These are phyloP conservation scores for Ectobius pallidus DNA, from an alignment of 2,888 invertebrate genomes.

Conservation along the genomic window DNA sequence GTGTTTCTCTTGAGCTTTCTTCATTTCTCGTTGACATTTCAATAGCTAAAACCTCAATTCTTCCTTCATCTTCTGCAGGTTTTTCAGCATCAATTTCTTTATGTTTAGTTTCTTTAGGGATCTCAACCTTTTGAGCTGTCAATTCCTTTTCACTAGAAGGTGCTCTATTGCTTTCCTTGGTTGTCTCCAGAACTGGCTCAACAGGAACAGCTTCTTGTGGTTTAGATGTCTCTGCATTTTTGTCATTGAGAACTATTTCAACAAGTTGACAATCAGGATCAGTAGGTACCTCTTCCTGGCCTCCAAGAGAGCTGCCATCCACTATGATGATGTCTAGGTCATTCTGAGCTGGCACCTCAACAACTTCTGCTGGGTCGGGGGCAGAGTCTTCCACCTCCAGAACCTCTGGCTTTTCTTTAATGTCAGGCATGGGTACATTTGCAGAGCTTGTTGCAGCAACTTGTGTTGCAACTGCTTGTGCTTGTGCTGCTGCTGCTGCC, in stretches of 20 bases:
- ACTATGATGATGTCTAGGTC: conserved; percentile 9
- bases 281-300: conserved; percentile 7
- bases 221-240: neutral
- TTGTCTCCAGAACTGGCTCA: neutral
- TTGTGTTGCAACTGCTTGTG: neutral
- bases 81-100: neutral
- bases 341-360: conserved; percentile 8
- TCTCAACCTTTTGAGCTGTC: neutral
- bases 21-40: conserved; percentile 17
- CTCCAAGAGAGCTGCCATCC: neutral
- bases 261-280: neutral
- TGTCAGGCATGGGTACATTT: too few relatives aligned
- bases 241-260: neutral
- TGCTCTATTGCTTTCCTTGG: neutral
- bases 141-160: neutral
- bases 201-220: neutral
- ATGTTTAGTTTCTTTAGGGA: neutral
- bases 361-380: neutral
- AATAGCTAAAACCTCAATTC: conserved; percentile 14
- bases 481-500: neutral
- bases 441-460: neutral
- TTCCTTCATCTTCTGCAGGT: neutral
- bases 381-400: neutral
- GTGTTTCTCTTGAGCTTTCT: conserved; percentile 14
- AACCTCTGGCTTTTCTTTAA: neutral